Base-by-base conservation (phyloP, 2,797 vertebrate genomes). In the Ctenopoma multispine region DNA sequence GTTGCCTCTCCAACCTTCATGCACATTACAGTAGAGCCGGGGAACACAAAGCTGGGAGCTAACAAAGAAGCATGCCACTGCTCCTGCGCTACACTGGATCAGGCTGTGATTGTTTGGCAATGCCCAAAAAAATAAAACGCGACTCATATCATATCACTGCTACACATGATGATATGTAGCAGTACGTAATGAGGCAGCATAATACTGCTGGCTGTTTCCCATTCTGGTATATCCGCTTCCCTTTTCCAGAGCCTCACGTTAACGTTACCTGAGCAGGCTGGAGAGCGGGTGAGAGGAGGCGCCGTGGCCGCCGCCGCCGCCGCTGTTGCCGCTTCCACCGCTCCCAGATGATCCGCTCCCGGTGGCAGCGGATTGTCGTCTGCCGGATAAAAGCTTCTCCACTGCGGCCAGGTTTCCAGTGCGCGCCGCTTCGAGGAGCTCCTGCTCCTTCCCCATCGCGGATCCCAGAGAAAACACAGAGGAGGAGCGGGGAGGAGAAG, bases 381-480 rank as follows among this genome's bases (percentile, higher is more conserved):
- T 98, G 63, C 96, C 97, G 55, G 96, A 96, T 53, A 99, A 91
- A 79, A 98, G 95, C 94, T 98, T 97, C 93, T 98, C 97, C 85
- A 98, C 97, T 0, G 96, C 96, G 83, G 95, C 94, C 76, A 97
- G 95, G 90, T 99, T 98, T 70, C 97, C 97, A 40, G 96, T 98
- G 51, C 97, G 97, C 82, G 97, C 96, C 92, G 97, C 97, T 90
- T 99, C 97, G 55, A 99, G 93, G 78, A 98, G 96, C 93, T 98
- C 97, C 93, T 98, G 97, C 94, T 99, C 97, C 92, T 97, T 98
- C 94, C 97, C 97, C 97, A 99, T 98, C 86, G 89, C 93, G 82
- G 65, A 81, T 89, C 79, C 85, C 85, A 74, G 77, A 70, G 60
- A 63, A 67, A 65, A 56, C 29, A 43, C 60, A 6, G 57, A 84